phyloP scores from a whole-genome alignment of 2,113 vertebrate species.

The Baryphthengus martii region DNA sequence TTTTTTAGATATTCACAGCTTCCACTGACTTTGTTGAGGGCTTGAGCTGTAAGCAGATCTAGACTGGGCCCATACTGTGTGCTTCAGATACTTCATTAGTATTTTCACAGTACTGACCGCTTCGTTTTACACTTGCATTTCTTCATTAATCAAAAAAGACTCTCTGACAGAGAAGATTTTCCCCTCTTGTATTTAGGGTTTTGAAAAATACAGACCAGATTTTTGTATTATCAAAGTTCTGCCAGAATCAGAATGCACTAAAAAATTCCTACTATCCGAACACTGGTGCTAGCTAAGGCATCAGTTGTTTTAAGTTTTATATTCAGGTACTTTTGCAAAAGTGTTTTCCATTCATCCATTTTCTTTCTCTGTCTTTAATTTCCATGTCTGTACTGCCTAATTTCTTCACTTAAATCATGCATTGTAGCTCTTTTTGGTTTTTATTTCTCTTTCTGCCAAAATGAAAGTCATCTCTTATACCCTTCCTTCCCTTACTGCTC shows the following conservation, averaged over 20 bases:
- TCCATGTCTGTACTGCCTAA: slow-evolving; percentile 2
- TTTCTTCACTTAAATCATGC: slow-evolving; percentile 13
- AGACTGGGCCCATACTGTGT: not conserved
- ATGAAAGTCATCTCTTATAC: not conserved
- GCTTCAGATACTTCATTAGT: not conserved
- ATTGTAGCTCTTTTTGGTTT: not conserved
- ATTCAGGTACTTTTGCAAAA: not conserved
- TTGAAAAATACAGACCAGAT: slow-evolving; percentile 14
- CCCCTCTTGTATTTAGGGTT: not conserved
- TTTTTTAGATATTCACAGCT: not conserved
- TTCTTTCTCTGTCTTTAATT: not conserved
- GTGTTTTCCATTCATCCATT: not conserved
- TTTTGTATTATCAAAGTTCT: not conserved
- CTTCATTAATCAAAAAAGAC: slow-evolving; percentile 1
- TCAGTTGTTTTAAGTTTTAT: not conserved
- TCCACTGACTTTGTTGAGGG: not conserved
- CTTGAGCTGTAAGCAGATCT: not conserved
- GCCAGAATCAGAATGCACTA: not conserved
- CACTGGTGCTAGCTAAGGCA: not conserved
- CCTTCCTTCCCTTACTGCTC: not conserved
- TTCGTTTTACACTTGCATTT: slow-evolving; percentile 1
- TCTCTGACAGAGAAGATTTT: not conserved
- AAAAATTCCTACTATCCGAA: not conserved
- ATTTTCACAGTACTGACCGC: not conserved
- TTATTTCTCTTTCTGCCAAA: not conserved